Evolutionary conservation across 2,797 vertebrate genomes (phyloP), one percentile per base, ranked within the genome.

Genomic region (Selene dorsalis): DNA sequence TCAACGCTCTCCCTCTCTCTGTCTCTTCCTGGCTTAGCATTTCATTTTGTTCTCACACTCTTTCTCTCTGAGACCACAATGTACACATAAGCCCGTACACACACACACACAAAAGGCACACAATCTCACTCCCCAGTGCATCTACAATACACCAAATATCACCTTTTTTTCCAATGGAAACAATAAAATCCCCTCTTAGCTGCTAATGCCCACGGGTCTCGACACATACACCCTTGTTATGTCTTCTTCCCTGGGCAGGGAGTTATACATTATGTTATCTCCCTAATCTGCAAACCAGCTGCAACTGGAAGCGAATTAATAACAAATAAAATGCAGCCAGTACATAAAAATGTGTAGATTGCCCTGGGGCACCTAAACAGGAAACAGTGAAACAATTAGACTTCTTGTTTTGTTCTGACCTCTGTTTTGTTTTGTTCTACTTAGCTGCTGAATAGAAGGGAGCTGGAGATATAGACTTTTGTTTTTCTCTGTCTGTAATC

Each of bases 381-480:
- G 93, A 93, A 92, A 83, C 78, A 58, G 85, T 80, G 87, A 89
- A 94, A 94, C 92, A 94, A 95, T 94, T 92, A 90, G 84, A 93
- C 89, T 94, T 91, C 92, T 93, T 93, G 91, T 94, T 93, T 93
- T 91, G 89, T 92, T 89, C 87, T 93, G 92, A 92, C 90, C 92
- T 92, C 89, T 88, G 89, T 92, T 93, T 93, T 92, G 88, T 93
- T 94, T 92, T 91, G 89, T 91, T 91, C 87, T 80, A 77, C 87
- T 90, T 76, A 81, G 87, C 80, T 30, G 79, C 80, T 88, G 84
- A 91, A 90, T 83, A 85, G 84, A 82, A 84, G 65, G 67, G 72
- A 91, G 89, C 80, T 83, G 60, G 57, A 88, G 88, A 90, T 90
- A 75, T 88, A 90, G 85, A 72, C 84, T 82, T 86, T 84, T 91